Conservation (phyloP, 1,140 invertebrate species). For the Callitettix versicolor region DNA sequence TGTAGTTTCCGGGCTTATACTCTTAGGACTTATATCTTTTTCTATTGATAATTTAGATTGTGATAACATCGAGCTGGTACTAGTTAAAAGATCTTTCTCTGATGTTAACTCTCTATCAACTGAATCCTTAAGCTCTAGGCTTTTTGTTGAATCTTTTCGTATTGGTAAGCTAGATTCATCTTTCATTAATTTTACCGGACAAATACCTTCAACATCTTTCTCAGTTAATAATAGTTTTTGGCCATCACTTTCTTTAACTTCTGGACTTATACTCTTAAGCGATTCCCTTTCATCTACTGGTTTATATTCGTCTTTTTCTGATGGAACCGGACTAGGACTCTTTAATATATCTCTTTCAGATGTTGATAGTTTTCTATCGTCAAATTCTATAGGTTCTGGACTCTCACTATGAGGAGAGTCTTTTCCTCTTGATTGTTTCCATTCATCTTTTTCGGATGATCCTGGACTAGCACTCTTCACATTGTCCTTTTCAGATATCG, state of each 20-base stretch:
- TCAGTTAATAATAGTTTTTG: neutral
- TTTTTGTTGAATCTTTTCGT: neutral
- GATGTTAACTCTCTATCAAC: neutral
- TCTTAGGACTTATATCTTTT: neutral
- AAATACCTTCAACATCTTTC: neutral
- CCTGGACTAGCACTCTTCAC: neutral
- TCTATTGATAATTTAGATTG: no score
- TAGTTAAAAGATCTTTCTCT: no score
- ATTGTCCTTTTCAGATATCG: neutral
- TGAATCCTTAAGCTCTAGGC: neutral
- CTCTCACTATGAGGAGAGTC: neutral
- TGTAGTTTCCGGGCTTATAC: neutral
- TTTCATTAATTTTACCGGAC: neutral
- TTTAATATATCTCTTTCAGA: neutral
- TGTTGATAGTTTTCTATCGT: neutral
- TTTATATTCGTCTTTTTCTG: neutral
- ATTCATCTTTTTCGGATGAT: neutral
- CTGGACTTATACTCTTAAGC: neutral
- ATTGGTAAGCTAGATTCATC: neutral
- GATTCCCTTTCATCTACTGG: neutral
- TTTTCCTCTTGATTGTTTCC: neutral
- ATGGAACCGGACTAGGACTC: neutral
- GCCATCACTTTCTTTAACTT: neutral
- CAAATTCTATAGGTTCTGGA: constrained; percentile 29
- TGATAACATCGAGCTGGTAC: no score